Evolutionary conservation across 2,113 vertebrate species (phyloP).

Genomic region (Pithys albifrons): DNA sequence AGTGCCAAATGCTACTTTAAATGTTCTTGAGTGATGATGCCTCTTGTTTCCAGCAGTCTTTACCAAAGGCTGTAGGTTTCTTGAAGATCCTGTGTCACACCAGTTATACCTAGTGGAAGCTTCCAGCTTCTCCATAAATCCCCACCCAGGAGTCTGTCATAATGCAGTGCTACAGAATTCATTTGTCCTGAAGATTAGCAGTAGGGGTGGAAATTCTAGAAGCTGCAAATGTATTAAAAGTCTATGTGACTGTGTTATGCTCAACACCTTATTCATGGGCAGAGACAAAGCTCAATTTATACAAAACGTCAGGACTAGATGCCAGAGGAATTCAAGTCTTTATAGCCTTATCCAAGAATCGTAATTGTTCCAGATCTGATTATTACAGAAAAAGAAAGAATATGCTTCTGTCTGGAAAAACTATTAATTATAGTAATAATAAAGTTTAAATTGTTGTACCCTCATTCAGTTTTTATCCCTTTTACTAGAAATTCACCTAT

Average conservation of each 20-base stretch:
- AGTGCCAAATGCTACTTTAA: background rate
- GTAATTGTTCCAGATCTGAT: background rate
- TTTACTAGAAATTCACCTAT: background rate
- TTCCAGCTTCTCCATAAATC: background rate
- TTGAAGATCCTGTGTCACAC: background rate
- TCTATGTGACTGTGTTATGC: background rate
- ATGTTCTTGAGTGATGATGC: background rate
- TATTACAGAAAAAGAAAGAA: background rate
- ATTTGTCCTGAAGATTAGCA: background rate
- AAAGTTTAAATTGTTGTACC: background rate
- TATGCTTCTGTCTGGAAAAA: background rate
- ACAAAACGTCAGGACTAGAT: background rate
- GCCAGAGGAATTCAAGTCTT: background rate
- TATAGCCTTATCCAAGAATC: background rate
- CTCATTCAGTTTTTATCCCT: background rate
- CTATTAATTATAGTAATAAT: background rate
- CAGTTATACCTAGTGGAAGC: background rate
- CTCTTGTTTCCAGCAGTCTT: background rate
- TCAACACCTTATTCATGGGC: background rate
- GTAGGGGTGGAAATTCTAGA: background rate
- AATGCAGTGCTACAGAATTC: background rate
- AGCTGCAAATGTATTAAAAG: background rate
- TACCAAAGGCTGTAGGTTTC: background rate
- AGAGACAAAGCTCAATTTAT: background rate
- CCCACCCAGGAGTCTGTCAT: background rate